phyloP scores from a whole-genome alignment of 2,888 invertebrate species.

The Lathronympha strigana region DNA sequence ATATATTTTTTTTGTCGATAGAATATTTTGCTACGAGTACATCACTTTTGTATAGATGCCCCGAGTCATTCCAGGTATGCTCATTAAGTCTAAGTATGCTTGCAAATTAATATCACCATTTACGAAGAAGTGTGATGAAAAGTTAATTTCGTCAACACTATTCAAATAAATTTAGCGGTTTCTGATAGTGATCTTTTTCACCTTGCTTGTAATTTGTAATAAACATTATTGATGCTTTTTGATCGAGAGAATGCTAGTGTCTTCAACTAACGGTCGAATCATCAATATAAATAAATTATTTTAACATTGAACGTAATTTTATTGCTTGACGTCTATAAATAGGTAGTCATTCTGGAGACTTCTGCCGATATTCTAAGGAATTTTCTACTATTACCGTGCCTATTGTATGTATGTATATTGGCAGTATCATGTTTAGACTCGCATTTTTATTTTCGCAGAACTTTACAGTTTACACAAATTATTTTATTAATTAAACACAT shows the following conservation, averaged over 20 bases:
- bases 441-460: neutral
- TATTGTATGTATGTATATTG: neutral
- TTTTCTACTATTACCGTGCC: too few relatives aligned
- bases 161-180: too few relatives aligned
- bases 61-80: too few relatives aligned
- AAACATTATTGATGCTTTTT: conserved; percentile 6
- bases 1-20: too few relatives aligned
- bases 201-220: neutral
- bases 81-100: too few relatives aligned
- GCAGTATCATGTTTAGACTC: neutral
- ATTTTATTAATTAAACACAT: neutral
- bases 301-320: conserved; percentile 4
- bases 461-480: neutral
- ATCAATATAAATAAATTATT: conserved; percentile 21
- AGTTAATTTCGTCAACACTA: too few relatives aligned
- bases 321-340: neutral
- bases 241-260: conserved; percentile 5
- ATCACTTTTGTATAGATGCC: too few relatives aligned
- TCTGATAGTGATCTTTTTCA: neutral
- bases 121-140: too few relatives aligned
- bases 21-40: too few relatives aligned
- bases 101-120: too few relatives aligned
- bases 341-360: neutral
- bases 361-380: neutral
- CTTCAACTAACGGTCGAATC: conserved; percentile 3